Evolutionary conservation across 2,113 vertebrate species (phyloP).

Genomic region (Ia io): DNA sequence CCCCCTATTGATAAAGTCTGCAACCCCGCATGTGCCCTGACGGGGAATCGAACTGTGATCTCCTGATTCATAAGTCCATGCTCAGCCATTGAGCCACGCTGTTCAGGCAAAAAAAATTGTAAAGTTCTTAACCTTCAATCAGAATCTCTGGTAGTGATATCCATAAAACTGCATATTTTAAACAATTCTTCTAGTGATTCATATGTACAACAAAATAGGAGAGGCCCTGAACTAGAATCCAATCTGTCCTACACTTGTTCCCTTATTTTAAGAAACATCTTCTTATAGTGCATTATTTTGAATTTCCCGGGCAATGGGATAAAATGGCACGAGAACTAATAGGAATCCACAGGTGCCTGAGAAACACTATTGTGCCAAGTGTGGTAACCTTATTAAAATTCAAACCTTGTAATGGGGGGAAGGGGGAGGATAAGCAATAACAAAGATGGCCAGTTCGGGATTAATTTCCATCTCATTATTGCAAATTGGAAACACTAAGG

Average conservation of each 20-base stretch:
- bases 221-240: not conserved
- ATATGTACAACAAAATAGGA: not conserved
- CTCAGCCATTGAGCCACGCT: too few relatives aligned
- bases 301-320: not conserved
- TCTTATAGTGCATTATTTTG: not conserved
- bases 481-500: conserved; percentile 52
- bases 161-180: not conserved
- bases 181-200: not conserved
- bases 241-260: not conserved
- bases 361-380: not conserved
- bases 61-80: too few relatives aligned
- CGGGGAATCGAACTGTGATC: too few relatives aligned
- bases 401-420: conserved; percentile 1
- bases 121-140: not conserved
- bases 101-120: not conserved
- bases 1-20: too few relatives aligned
- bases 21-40: too few relatives aligned
- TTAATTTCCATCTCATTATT: conserved; percentile 63
- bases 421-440: not conserved
- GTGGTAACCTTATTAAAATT: conserved; percentile 35
- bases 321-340: not conserved
- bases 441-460: conserved; percentile 24
- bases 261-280: not conserved
- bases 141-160: not conserved
- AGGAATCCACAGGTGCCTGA: not conserved